phyloP scores from a whole-genome alignment of 2,113 vertebrate genomes.

The Aegypius monachus region DNA sequence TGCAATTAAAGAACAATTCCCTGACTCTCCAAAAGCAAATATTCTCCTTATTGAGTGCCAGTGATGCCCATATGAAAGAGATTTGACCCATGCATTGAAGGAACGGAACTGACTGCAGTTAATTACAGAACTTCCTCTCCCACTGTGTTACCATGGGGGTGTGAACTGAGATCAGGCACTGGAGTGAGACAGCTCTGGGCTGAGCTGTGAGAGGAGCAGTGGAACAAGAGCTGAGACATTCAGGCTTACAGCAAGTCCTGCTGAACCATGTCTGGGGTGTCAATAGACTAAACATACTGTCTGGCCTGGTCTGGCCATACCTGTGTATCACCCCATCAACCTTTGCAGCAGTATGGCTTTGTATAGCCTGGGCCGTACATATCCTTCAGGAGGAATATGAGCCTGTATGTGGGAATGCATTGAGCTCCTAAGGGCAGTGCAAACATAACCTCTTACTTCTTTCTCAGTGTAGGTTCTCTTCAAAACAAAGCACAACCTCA shows the following conservation, averaged over 20 bases:
- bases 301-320: background rate
- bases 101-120: background rate
- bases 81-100: background rate
- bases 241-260: background rate
- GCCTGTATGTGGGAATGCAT: background rate
- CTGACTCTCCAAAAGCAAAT: background rate
- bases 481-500: background rate
- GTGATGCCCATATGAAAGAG: background rate
- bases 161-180: background rate
- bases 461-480: background rate
- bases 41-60: background rate
- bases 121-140: background rate
- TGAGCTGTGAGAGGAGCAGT: background rate
- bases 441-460: background rate
- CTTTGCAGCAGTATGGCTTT: background rate
- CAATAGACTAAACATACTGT: background rate
- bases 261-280: background rate
- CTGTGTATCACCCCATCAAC: background rate
- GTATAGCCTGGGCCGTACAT: too few relatives aligned
- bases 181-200: background rate
- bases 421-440: background rate
- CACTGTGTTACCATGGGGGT: too few relatives aligned
- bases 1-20: background rate
- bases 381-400: background rate
- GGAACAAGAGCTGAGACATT: background rate